Conservation (phyloP, 2,888 invertebrate species). For the Hemistola chrysoprasaria region DNA sequence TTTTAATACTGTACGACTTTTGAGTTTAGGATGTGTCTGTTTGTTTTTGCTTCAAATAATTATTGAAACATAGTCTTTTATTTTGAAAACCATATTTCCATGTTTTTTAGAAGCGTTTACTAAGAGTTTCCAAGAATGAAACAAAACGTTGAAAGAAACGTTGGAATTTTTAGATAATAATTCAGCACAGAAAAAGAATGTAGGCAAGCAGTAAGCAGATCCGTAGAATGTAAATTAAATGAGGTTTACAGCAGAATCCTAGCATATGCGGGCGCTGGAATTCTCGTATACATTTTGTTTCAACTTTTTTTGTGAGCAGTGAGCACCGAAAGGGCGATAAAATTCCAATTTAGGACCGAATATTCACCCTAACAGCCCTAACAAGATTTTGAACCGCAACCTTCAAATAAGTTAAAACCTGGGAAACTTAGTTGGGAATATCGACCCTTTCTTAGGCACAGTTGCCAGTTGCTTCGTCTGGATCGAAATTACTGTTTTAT, state of each 20-base stretch:
- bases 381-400: conserved; percentile 22
- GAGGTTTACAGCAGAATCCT: conserved; percentile 15
- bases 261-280: conserved; percentile 23
- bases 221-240: conserved; percentile 26
- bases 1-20: conserved; percentile 25
- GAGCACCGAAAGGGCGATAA: conserved; percentile 26
- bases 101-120: too few species aligned
- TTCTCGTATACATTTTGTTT: conserved; percentile 27
- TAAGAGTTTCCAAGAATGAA: too few species aligned
- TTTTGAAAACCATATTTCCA: too few species aligned
- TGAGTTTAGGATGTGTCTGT: conserved; percentile 19
- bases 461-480: conserved; percentile 2
- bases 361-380: conserved; percentile 20
- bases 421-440: conserved; percentile 14
- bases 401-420: conserved; percentile 21
- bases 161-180: too few species aligned
- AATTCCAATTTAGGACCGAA: conserved; percentile 31
- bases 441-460: conserved; percentile 11
- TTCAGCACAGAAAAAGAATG: conserved; percentile 1
- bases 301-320: conserved; percentile 20
- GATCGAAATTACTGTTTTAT: conserved; percentile 5
- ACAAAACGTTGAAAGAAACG: too few species aligned
- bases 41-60: conserved; percentile 3
- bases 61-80: too few species aligned
- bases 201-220: conserved; percentile 11